phyloP scores from a whole-genome alignment of 2,888 invertebrate genomes.

The Frankliniella intonsa region DNA sequence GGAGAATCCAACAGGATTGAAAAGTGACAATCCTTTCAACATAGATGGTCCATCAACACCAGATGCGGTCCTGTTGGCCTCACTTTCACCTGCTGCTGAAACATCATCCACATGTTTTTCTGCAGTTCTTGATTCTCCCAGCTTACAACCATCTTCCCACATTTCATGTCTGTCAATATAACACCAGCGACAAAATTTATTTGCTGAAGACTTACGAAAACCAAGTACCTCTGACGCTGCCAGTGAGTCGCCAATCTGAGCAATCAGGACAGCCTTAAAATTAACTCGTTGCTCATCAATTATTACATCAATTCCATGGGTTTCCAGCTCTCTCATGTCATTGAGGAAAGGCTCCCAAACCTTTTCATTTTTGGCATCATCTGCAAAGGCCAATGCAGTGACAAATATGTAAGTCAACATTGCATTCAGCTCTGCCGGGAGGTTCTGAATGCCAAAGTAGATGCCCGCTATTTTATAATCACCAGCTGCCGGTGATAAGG shows the following conservation, averaged over 20 bases:
- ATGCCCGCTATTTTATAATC: not conserved
- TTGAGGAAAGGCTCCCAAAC: not conserved
- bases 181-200: not conserved
- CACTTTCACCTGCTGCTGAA: not conserved
- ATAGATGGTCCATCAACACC: not conserved
- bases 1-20: not conserved
- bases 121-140: not conserved
- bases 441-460: not conserved
- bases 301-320: not conserved
- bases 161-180: not conserved
- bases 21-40: not conserved
- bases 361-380: not conserved
- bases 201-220: not conserved
- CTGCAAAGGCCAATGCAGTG: not conserved
- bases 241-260: not conserved
- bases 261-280: not conserved
- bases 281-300: not conserved
- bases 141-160: not conserved
- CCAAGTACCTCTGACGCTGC: not conserved
- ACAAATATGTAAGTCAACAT: not conserved
- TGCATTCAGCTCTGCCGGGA: not conserved
- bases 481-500: not conserved
- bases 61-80: not conserved
- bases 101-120: not conserved
- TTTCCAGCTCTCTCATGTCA: not conserved